phyloP scores from a whole-genome alignment of 2,888 invertebrate genomes.

The Cacoxenus indagator region DNA sequence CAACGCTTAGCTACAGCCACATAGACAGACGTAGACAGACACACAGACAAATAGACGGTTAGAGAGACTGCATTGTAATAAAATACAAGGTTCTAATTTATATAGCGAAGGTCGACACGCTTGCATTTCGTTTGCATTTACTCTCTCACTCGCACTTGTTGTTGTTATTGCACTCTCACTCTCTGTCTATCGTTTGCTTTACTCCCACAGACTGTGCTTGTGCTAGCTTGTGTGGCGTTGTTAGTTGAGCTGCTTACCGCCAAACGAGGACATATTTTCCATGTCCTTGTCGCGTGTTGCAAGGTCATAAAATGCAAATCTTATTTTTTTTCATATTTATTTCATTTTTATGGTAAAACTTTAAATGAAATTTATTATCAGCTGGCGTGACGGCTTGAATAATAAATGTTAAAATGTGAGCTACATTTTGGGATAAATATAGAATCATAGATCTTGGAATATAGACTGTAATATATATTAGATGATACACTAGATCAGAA shows the following conservation, averaged over 20 bases:
- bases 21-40: background rate
- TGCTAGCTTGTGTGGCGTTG: too few species aligned
- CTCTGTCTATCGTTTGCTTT: background rate
- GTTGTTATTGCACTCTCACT: constrained; percentile 18
- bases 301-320: constrained; percentile 13
- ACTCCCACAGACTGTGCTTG: too few species aligned
- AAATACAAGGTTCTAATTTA: constrained; percentile 51
- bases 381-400: background rate
- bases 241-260: constrained; percentile 2
- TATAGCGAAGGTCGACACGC: constrained; percentile 37
- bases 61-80: constrained; percentile 36
- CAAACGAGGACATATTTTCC: constrained; percentile 14
- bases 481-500: too few species aligned
- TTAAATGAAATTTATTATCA: background rate
- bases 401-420: too few species aligned
- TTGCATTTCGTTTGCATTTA: constrained; percentile 24
- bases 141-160: constrained; percentile 16
- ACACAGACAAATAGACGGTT: background rate
- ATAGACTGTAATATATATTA: too few species aligned
- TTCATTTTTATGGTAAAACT: background rate
- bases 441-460: too few species aligned
- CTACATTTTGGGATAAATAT: too few species aligned
- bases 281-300: constrained; percentile 23
- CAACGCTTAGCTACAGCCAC: background rate
- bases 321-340: background rate